A percentile compares a stretch with the other conserved stretches of the same genome.
Evolutionary conservation across 2,113 vertebrate species (phyloP).

Genomic region (Cyanoramphus novaezelandiae): DNA sequence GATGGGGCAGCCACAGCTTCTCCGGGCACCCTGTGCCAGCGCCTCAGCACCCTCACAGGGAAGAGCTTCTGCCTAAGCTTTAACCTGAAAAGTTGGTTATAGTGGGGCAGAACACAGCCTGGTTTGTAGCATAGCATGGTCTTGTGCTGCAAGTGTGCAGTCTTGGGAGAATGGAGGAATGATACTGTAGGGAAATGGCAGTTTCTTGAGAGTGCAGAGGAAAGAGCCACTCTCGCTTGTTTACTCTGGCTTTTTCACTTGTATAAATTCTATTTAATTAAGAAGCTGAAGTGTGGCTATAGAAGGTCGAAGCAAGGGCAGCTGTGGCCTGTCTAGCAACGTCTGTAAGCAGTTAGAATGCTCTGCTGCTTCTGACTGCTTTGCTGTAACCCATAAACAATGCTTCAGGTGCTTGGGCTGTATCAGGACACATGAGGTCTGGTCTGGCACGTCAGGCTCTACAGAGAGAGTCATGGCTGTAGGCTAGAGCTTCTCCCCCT

Average conservation of each 20-base stretch:
- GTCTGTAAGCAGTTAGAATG: background rate
- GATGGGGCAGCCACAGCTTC: background rate
- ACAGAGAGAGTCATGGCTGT: background rate
- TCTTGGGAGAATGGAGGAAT: background rate
- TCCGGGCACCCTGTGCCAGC: background rate
- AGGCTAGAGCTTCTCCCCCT: background rate
- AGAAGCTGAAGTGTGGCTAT: background rate
- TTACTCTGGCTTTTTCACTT: background rate
- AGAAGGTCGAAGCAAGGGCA: background rate
- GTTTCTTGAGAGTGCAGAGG: background rate
- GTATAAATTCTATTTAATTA: background rate
- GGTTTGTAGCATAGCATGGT: accelerated
- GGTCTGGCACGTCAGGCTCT: background rate
- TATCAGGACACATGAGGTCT: background rate
- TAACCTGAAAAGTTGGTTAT: background rate
- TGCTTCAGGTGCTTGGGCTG: background rate
- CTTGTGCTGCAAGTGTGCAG: background rate
- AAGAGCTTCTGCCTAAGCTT: background rate
- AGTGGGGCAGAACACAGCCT: background rate
- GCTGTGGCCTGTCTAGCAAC: background rate
- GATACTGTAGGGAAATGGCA: background rate
- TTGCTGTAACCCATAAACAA: background rate
- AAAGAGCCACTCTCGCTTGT: background rate
- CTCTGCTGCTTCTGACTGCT: background rate
- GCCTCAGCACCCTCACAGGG: background rate